Evolutionary conservation across 2,888 invertebrate genomes (phyloP).

Genomic region (Notodonta ziczac): DNA sequence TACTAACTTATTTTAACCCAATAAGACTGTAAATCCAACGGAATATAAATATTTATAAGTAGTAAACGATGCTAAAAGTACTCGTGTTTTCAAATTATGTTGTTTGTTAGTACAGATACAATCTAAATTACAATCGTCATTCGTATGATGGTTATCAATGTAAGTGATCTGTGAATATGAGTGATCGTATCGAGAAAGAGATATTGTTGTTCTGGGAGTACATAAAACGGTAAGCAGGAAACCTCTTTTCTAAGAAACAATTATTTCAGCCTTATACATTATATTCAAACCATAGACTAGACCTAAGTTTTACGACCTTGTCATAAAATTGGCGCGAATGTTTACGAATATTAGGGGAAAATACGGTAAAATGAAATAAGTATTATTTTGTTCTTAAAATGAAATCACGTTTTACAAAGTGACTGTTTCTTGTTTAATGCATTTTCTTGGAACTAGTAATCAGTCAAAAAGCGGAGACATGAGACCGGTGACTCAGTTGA

Average conservation of each 20-base stretch:
- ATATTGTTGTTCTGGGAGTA: slow-evolving; percentile 79
- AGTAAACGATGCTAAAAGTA: neutral
- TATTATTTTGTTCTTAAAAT: too few species aligned
- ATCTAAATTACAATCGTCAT: slow-evolving; percentile 31
- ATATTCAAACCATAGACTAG: too few species aligned
- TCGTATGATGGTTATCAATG: slow-evolving; percentile 28
- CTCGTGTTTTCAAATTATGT: slow-evolving; percentile 5
- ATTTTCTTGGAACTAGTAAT: slow-evolving; percentile 25
- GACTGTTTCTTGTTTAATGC: slow-evolving; percentile 12
- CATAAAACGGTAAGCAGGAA: slow-evolving; percentile 69
- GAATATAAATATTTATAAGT: too few species aligned
- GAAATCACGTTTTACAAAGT: slow-evolving; percentile 7
- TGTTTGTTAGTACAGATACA: slow-evolving; percentile 13
- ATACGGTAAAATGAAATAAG: neutral
- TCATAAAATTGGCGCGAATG: neutral
- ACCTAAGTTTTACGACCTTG: too few species aligned
- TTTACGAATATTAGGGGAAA: neutral
- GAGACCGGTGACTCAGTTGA: slow-evolving; percentile 16
- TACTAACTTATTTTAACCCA: neutral
- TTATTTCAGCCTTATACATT: neutral
- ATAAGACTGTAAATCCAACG: neutral
- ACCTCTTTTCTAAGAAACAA: neutral
- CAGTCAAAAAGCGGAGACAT: slow-evolving; percentile 13
- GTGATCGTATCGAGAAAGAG: slow-evolving; percentile 66
- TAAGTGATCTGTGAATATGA: slow-evolving; percentile 47